phyloP scores from a whole-genome alignment of 2,888 invertebrate species.

The Doris montereyensis region DNA sequence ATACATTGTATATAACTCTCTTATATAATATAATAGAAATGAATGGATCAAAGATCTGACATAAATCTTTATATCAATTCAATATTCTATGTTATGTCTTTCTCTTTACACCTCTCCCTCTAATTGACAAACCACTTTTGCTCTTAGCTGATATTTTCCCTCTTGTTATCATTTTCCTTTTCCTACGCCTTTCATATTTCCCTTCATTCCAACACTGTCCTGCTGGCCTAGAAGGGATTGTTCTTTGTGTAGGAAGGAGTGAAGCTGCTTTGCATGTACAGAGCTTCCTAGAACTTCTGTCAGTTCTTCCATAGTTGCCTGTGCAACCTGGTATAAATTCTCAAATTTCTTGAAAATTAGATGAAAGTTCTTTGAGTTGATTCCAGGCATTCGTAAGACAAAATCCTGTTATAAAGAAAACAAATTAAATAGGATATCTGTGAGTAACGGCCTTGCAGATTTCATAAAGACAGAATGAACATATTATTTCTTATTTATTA shows the following conservation, averaged over 20 bases:
- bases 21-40: no score
- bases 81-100: no score
- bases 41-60: no score
- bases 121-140: neutral
- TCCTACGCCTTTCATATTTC: neutral
- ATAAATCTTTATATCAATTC: no score
- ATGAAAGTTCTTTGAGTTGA: conserved; percentile 88
- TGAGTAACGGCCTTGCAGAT: no score
- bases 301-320: conserved; percentile 79
- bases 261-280: conserved; percentile 69
- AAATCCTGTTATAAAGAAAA: conserved; percentile 76
- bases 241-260: conserved; percentile 68
- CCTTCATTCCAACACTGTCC: neutral
- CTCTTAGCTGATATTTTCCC: neutral
- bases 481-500: no score
- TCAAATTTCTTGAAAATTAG: conserved; percentile 83
- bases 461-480: no score
- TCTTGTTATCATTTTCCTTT: neutral
- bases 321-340: conserved; percentile 77
- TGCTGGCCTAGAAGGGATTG: neutral
- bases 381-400: conserved; percentile 89
- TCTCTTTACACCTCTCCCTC: neutral
- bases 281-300: conserved; percentile 80
- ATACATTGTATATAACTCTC: no score
- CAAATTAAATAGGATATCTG: no score